Conservation (phyloP, 2,113 vertebrate species). For the Neodon shergylaensis region DNA sequence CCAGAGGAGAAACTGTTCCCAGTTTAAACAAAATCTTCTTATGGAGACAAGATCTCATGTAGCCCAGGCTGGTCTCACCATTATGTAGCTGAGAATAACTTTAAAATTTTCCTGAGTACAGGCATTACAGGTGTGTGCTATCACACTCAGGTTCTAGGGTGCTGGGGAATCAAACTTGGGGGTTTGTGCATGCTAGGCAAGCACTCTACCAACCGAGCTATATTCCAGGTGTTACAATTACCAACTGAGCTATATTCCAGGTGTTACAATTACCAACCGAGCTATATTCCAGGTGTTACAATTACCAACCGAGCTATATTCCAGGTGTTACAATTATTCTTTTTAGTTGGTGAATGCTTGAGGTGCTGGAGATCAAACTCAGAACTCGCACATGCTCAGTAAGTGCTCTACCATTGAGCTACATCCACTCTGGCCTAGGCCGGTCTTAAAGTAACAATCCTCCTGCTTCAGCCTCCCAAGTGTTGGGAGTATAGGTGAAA, state of each 20-base stretch:
- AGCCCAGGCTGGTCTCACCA: not conserved
- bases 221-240: not conserved
- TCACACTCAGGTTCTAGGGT: not conserved
- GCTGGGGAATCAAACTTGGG: not conserved
- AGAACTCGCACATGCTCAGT: not conserved
- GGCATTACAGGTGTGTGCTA: not conserved
- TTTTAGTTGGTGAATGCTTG: not conserved
- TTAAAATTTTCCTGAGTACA: not conserved
- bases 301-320: not conserved
- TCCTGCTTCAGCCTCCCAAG: not conserved
- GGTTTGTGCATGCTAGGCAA: not conserved
- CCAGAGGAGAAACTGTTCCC: not conserved
- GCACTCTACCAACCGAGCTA: not conserved
- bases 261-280: not conserved
- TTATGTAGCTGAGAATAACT: not conserved
- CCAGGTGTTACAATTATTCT: not conserved
- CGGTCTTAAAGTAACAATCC: not conserved
- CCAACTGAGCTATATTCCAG: no score
- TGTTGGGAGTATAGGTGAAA: not conserved
- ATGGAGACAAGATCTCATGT: not conserved
- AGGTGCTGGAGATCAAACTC: not conserved
- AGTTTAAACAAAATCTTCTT: not conserved
- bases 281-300: no score
- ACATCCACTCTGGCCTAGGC: not conserved
- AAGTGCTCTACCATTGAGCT: not conserved